Base-by-base conservation (phyloP, 2,888 invertebrate genomes). In the Hypercompe scribonia region DNA sequence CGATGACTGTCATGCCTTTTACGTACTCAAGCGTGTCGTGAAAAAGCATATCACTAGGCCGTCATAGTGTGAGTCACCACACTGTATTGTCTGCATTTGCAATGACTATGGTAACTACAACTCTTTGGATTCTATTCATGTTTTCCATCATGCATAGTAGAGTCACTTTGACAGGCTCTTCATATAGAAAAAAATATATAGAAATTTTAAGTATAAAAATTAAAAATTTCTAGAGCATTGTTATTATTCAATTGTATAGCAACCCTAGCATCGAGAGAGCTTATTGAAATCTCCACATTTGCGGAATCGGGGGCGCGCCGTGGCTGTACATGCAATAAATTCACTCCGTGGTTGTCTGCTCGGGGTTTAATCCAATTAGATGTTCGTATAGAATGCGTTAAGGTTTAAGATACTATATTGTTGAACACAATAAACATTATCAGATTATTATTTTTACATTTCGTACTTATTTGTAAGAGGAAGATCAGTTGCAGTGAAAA, bases 251-350 rank as follows among this genome's bases (percentile, higher is more conserved):
- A 34, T 21, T 64, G 34, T 64, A 0, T 31, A 21, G n/a, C 64
- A 65, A 36, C 66, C 39, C 39, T 39, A 21, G 66, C 8, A 42
- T 39, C n/a, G 42, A 28, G 28, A 28, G 42, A 31, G 31, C 66
- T 36, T 66, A 66, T 65, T 42, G 66, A 66, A 66, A 39, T 39
- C 28, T 39, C n/a, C 39, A 28, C 28, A 42, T 36, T 66, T 66
- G 42, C 66, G 42, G 36, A n/a, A 39, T 34, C 28, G 15, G 42
- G 31, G 24, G 64, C 36, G 64, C 64, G n/a, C 64, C 36, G 64
- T 36, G 64, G 24, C 50, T 7, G 24, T 50, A 68, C 28, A 54
- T 33, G 67, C 67, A 50, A 50, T 50, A 68, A 68, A 65, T 66
- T 66, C 36, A 66, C 39, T 39, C 42, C 15, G 66, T 66, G 66